Evolutionary conservation across 2,888 invertebrate genomes (phyloP).

Genomic region (Acheta domesticus): DNA sequence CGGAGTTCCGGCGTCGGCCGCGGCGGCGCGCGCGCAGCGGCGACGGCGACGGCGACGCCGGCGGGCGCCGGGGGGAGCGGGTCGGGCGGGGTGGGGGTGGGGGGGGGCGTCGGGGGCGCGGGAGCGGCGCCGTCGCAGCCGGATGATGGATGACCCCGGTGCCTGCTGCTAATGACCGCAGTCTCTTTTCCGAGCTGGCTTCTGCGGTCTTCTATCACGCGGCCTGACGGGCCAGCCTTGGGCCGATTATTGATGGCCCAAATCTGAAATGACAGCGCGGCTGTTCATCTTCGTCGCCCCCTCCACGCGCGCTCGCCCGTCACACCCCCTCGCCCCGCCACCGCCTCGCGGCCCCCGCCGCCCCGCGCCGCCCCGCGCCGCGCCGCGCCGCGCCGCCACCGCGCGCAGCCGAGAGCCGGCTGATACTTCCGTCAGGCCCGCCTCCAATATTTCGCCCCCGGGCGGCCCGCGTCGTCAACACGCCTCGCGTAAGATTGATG

Average conservation of each 20-base stretch:
- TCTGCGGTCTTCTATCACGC: conserved; percentile 28
- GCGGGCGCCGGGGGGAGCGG: neutral
- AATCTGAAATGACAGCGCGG: conserved; percentile 48
- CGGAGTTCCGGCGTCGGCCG: neutral
- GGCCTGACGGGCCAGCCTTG: conserved; percentile 21
- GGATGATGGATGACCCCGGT: conserved; percentile 18
- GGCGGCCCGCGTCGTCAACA: conserved; percentile 18
- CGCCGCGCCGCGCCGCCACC: conserved; percentile 27
- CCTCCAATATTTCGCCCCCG: conserved; percentile 18
- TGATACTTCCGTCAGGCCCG: conserved; percentile 9
- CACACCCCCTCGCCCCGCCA: conserved; percentile 31
- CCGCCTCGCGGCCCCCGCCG: conserved; percentile 39
- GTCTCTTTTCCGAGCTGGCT: conserved; percentile 28
- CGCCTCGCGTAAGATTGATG: conserved; percentile 18
- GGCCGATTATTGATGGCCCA: conserved; percentile 46
- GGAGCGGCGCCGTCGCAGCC: neutral
- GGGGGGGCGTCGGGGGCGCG: neutral
- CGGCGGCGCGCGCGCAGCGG: neutral
- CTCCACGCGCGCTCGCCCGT: neutral
- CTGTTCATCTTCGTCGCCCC: conserved; percentile 46
- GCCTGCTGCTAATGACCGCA: conserved; percentile 10
- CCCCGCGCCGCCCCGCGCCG: conserved; percentile 33
- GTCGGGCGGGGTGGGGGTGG: neutral
- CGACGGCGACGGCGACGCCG: neutral
- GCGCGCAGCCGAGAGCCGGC: conserved; percentile 26